Evolutionary conservation across 2,888 invertebrate genomes (phyloP), one percentile per base, ranked within the genome.

Genomic region (Scaptomyza reducta): DNA sequence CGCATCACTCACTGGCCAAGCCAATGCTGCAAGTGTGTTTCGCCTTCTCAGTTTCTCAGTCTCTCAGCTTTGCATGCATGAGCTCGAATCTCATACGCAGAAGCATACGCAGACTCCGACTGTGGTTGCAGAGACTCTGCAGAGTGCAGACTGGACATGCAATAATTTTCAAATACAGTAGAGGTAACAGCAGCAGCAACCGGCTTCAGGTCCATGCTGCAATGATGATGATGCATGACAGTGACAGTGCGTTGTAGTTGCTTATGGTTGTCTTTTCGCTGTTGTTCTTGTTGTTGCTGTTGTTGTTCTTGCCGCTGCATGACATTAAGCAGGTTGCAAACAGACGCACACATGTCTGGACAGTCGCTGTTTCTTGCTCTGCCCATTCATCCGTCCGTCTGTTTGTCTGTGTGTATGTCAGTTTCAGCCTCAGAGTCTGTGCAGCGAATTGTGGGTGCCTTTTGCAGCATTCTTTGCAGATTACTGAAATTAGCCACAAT

Each of bases 321-420:
- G 85, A 89, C 88, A 88, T 88, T 89, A 85, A 89, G 87, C 89
- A 89, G 88, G 88, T 89, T 85, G 84, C 89, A 87, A 83, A 83
- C 82, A 85, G 82, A 83, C 82, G 71, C 82, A 71, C 79, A 76
- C 55, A 75, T 79, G 74, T 78, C 79, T 71, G 64, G 76, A 77
- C 74, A 67, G 61, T 40, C 46, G 44, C 59, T 58, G 58, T 75
- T 62, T 47, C 49, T 62, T 76, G 54, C 57, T 50, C 61, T 57
- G 50, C 61, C 82, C 60, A n/a, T 13, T 38, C 38, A 16, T 63
- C 47, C 46, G 35, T 33, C 38, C 6, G 51, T 57, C 42, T 35
- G 18, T 42, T 10, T n/a, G 29, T 42, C 35, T 16, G 16, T 46
- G 45, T 42, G 18, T 41, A 18, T 47, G 33, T 38, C 38, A 13